Evolutionary conservation across 2,113 vertebrate species (phyloP).

Genomic region (Laticauda colubrina): DNA sequence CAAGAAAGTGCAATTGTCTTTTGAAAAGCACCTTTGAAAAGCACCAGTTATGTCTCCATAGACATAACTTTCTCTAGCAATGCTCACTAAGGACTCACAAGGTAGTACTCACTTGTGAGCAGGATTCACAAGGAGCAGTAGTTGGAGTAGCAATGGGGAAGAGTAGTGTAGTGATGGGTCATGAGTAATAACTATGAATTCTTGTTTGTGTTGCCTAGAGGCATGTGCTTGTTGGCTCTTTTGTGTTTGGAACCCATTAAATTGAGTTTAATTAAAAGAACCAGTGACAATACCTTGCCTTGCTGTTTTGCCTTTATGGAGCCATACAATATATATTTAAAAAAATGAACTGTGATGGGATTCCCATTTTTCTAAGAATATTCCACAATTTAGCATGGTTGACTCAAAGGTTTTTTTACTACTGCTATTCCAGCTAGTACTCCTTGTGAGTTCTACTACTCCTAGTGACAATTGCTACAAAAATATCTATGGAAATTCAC

Average conservation of each 20-base stretch:
- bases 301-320: not conserved
- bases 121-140: not conserved
- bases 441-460: not conserved
- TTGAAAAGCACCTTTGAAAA: not conserved
- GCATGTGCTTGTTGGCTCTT: not conserved
- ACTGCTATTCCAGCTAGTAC: not conserved
- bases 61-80: not conserved
- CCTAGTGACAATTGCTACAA: not conserved
- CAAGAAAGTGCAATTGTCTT: not conserved
- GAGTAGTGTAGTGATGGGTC: not conserved
- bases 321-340: not conserved
- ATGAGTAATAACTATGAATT: not conserved
- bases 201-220: not conserved
- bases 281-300: not conserved
- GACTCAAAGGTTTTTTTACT: not conserved
- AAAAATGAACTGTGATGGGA: not conserved
- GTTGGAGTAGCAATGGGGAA: not conserved
- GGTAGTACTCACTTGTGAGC: too few species aligned
- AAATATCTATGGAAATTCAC: not conserved
- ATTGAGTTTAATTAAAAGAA: not conserved
- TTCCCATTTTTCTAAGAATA: not conserved
- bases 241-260: not conserved
- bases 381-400: not conserved
- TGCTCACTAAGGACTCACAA: not conserved
- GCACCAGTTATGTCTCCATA: not conserved